Base-by-base conservation (phyloP, 1,140 invertebrate genomes). In the Drosophila leontia region DNA sequence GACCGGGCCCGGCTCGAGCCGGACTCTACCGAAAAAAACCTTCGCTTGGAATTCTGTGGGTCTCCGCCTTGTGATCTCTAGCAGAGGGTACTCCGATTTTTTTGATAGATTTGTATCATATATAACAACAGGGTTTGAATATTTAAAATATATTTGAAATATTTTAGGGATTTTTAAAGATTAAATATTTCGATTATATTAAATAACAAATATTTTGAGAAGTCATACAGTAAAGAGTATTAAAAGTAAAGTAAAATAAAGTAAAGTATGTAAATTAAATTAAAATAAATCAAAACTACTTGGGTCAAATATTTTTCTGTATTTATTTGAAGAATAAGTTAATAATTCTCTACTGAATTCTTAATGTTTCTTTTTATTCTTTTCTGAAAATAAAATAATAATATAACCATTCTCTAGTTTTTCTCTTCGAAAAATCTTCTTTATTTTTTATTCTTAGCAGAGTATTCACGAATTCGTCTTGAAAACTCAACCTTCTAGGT, bases 31-130 rank as follows among this genome's bases (percentile, higher is more conserved):
- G 23, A 23, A 59, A 48, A 60, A 76, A 85, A 86, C 82, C 82
- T 91, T 86, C 69, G 86, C 62, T 90, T 83, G 77, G 77, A 82
- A 87, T 86, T 75, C 75, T 80, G 82, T 60, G 56, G 50, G 42
- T 69, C 44, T 69, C 29, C 62, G 53, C 51, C 23, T 17, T 17
- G 19, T 17, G 19, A 42, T 7, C 34, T 70, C 9, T 6, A 0
- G 7, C 7, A 12, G 3, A 15, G 48, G 48, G 63, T 47, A 62
- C 3, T 17, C 1, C 3, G 9, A 32, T 11, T 26, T 41, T 7
- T 0, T 23, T 12, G 9, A 13, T 1, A 3, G 7, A 23, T 58
- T 47, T 63, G 55, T 42, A 23, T n/a, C 5, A 23, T 37, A 7
- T 4, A 9, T 34, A 2, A 13, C 23, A 26, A 39, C n/a, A 13